Base-by-base conservation (phyloP, 2,797 vertebrate genomes). In the Molossus alvarezi region DNA sequence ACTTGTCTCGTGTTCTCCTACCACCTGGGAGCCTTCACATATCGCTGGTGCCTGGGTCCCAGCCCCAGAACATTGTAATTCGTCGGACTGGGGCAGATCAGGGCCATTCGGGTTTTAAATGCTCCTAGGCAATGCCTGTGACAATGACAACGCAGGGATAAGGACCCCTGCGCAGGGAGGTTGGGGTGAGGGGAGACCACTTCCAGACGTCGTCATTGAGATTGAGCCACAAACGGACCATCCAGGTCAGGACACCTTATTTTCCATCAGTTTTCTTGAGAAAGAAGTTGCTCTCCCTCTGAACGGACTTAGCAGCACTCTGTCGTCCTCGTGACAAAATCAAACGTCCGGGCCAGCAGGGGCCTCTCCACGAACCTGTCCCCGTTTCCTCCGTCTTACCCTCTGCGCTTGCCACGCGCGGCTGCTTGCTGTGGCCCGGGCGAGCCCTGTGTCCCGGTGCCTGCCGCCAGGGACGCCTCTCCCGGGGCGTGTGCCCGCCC, bases 181-280 rank as follows among this genome's bases (percentile, higher is more conserved):
- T 33, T 33, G 33, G 33, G 33, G 33, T 33, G 33, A 33, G 33
- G 33, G 33, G 33, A 33, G 33, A 33, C 33, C 33, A 3, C 33
- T 33, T 33, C 33, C 33, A 33, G 33, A 33, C 33, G 33, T 33
- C 33, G 33, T 33, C 33, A 33, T 33, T 33, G 33, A 33, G 33
- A 33, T 33, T 33, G 33, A 33, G 33, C 2, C 18, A 77, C 25
- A 96, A 65, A 25, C 20, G 14, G 48, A 69, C 41, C 55, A 17
- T 62, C 57, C 45, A 48, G 81, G 41, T 90, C 86, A 82, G 41
- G 51, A 73, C 4, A 90, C 4, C 27, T 88, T 60, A 65, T 53
- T 91, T 83, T 93, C 82, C 53, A 84, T 89, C 41, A 75, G 84
- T 33, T 90, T 33, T 88, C 86, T 90, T 90, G 9, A 90, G 37